These are phyloP conservation scores for Glaucomys volans DNA, from an alignment of 2,113 vertebrate genomes.

Conservation along the genomic window DNA sequence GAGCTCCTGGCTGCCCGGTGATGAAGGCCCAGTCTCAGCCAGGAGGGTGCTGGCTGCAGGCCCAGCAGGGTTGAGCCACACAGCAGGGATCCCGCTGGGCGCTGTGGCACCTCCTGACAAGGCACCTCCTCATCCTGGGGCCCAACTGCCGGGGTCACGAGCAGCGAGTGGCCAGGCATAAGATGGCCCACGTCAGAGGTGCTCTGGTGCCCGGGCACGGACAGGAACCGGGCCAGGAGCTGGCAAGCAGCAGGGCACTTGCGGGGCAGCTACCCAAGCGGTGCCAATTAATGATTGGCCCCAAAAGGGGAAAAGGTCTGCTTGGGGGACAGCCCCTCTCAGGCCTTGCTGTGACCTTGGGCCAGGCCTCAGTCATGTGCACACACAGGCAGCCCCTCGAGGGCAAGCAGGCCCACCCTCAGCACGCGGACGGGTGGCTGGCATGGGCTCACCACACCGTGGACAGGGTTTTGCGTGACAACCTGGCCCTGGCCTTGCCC, in stretches of 20 bases:
- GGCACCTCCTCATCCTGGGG: neutral
- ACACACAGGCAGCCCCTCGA: neutral
- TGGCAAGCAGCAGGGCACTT: slow-evolving; percentile 60
- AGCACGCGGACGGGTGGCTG: neutral
- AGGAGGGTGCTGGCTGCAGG: neutral
- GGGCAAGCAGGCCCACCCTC: neutral
- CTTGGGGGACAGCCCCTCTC: neutral
- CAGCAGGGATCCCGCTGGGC: fast-evolving
- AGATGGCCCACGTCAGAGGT: neutral
- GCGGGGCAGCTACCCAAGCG: neutral
- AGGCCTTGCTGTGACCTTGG: slow-evolving; percentile 44
- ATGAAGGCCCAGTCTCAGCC: neutral
- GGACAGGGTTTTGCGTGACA: fast-evolving
- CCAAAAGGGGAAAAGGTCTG: neutral
- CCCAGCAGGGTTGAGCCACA: neutral
- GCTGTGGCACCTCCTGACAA: neutral
- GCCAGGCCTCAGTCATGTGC: neutral
- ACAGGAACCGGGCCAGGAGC: neutral
- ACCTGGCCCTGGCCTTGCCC: neutral
- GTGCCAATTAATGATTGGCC: slow-evolving; percentile 63
- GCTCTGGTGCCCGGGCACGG: neutral
- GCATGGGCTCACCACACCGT: fast-evolving
- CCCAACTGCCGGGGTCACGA: neutral
- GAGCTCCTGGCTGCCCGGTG: neutral
- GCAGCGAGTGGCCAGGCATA: neutral